phyloP scores from a whole-genome alignment of 2,113 vertebrate genomes.

The Alaudala cheleensis region DNA sequence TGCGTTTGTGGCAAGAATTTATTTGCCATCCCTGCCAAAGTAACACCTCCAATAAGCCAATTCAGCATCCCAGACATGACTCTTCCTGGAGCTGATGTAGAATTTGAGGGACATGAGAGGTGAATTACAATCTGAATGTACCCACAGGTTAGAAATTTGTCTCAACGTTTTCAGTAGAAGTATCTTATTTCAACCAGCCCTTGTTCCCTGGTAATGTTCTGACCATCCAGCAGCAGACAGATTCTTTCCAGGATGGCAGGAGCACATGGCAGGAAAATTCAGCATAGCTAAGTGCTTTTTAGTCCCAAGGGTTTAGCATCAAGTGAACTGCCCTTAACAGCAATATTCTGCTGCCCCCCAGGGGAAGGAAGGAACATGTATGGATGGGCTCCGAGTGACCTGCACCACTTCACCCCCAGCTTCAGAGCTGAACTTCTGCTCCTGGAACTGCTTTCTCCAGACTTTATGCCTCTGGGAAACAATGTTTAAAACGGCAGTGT shows the following conservation, averaged over 20 bases:
- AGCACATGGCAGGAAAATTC: background rate
- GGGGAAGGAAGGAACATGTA: conserved; percentile 51
- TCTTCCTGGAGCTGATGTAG: background rate
- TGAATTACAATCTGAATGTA: background rate
- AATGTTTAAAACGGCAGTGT: background rate
- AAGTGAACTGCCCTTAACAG: conserved; percentile 31
- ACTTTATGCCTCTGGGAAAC: background rate
- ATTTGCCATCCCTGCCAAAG: background rate
- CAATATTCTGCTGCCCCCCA: conserved; percentile 69
- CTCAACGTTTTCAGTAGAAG: background rate
- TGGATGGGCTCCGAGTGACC: background rate
- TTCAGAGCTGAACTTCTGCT: background rate
- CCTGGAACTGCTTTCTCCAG: background rate
- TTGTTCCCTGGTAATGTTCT: background rate
- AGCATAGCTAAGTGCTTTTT: background rate
- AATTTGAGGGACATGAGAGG: background rate
- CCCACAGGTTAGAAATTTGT: background rate
- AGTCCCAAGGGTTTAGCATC: background rate
- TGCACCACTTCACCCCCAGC: background rate
- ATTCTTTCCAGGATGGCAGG: background rate
- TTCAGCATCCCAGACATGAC: background rate
- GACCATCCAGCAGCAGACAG: background rate
- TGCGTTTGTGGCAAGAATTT: background rate
- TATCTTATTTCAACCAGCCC: background rate
- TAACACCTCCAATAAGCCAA: background rate